Percentiles rank a stretch among this genome's conserved stretches.
These are phyloP conservation scores for Sesia bembeciformis DNA, from an alignment of 2,888 invertebrate genomes.

Conservation along the genomic window DNA sequence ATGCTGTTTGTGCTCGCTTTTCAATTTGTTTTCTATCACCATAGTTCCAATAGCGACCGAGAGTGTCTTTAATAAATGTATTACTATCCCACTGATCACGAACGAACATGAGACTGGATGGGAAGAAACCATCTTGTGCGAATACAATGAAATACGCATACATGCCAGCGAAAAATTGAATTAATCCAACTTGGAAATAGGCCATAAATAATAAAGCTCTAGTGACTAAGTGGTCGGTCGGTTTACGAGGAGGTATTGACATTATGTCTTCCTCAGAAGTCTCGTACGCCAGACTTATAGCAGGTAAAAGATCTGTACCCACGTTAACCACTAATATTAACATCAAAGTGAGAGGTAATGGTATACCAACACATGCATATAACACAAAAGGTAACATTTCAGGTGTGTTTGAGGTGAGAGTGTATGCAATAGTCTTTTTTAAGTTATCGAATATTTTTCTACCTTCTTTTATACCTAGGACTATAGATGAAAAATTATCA, in stretches of 20 bases:
- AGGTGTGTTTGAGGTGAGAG: conserved; percentile 87
- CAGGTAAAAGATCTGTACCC: conserved; percentile 85
- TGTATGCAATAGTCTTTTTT: conserved; percentile 90
- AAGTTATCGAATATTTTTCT: conserved; percentile 89
- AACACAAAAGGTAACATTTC: conserved; percentile 88
- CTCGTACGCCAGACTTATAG: conserved; percentile 86
- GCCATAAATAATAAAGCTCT: conserved; percentile 82
- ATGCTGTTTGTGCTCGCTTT: conserved; percentile 85
- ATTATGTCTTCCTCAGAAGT: conserved; percentile 84
- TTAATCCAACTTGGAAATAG: conserved; percentile 89
- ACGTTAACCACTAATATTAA: conserved; percentile 83
- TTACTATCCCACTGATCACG: conserved; percentile 82
- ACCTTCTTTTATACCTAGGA: conserved; percentile 88
- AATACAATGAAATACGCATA: conserved; percentile 86
- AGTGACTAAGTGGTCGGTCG: conserved; percentile 70
- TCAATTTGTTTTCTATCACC: conserved; percentile 79
- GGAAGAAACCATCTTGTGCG: conserved; percentile 86
- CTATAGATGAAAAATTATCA: conserved; percentile 92
- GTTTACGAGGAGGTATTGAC: conserved; percentile 74
- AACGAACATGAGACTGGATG: conserved; percentile 77
- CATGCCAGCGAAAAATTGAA: conserved; percentile 88
- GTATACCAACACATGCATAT: conserved; percentile 82
- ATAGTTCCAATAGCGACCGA: conserved; percentile 84
- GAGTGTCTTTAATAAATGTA: conserved; percentile 79
- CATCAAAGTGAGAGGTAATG: conserved; percentile 78